A percentile compares a stretch with the other conserved stretches of the same genome.
phyloP scores from a whole-genome alignment of 1,140 invertebrate species.

The Colletes gigas region DNA sequence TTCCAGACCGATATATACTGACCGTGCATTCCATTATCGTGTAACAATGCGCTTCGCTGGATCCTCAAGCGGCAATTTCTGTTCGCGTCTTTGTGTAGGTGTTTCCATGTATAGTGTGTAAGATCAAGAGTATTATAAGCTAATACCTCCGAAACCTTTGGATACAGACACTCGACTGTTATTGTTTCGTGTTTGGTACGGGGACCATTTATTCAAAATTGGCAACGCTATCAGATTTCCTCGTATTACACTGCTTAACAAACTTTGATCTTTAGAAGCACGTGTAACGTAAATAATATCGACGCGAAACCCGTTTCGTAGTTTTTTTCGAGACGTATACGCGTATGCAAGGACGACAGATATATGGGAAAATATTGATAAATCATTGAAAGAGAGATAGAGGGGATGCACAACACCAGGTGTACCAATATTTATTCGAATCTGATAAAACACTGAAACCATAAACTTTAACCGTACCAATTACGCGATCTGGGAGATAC shows the following conservation, averaged over 20 bases:
- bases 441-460: slow-evolving; percentile 31
- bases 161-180: background rate
- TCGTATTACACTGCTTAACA: too few species aligned
- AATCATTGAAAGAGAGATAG: background rate
- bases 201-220: too few species aligned
- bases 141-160: background rate
- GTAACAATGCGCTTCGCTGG: slow-evolving; percentile 42
- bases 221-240: too few species aligned
- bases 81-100: slow-evolving; percentile 40
- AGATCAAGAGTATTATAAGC: background rate
- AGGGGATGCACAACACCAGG: background rate
- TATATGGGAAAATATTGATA: background rate
- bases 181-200: background rate
- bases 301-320: too few species aligned
- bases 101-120: background rate
- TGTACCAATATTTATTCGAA: slow-evolving; percentile 32
- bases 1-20: slow-evolving; percentile 50
- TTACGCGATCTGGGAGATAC: slow-evolving; percentile 18
- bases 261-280: too few species aligned
- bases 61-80: slow-evolving; percentile 37
- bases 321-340: background rate
- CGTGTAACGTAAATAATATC: too few species aligned
- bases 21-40: slow-evolving; percentile 56
- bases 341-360: background rate
- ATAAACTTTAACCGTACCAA: slow-evolving; percentile 27